A percentile compares a stretch with the other conserved stretches of the same genome.
phyloP scores from a whole-genome alignment of 2,797 vertebrate genomes.

The Chelon labrosus region DNA sequence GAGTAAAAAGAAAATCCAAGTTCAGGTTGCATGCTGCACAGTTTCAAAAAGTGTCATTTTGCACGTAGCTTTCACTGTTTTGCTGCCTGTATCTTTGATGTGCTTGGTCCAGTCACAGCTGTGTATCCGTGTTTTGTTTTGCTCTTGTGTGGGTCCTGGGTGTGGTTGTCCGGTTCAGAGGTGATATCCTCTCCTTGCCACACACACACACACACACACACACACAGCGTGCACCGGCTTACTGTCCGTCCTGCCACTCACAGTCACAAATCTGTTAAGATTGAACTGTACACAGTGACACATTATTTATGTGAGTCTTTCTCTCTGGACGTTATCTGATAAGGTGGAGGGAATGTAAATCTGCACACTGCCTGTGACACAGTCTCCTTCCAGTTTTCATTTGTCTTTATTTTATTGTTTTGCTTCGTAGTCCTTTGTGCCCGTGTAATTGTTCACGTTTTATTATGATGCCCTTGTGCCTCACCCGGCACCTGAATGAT shows the following conservation, averaged over 20 bases:
- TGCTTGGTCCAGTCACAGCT: conserved; percentile 26
- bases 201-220: not conserved
- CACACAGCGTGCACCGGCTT: not conserved
- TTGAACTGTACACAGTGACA: conserved; percentile 22
- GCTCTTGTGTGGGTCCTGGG: conserved; percentile 46
- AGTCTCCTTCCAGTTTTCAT: not conserved
- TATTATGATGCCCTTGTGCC: conserved; percentile 60
- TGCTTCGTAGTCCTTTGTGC: conserved; percentile 33
- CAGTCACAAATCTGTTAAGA: not conserved
- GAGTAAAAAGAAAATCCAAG: not conserved
- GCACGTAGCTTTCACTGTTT: conserved; percentile 36
- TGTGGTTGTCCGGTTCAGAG: conserved; percentile 69
- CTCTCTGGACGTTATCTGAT: conserved; percentile 66
- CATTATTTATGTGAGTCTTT: conserved; percentile 41
- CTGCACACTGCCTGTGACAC: conserved; percentile 17
- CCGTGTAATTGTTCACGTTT: conserved; percentile 58
- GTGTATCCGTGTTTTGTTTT: conserved; percentile 74
- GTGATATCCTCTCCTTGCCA: conserved; percentile 56
- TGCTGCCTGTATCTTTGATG: conserved; percentile 48
- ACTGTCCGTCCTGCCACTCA: conserved; percentile 26
- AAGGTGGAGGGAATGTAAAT: conserved; percentile 38
- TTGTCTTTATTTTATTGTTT: conserved; percentile 13
- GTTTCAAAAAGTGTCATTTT: conserved; percentile 12
- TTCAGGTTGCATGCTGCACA: not conserved
- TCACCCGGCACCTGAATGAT: conserved; percentile 57